Conservation (phyloP, 35 echinoderm and acorn worm genomes). For the Heliocidaris tuberculata region DNA sequence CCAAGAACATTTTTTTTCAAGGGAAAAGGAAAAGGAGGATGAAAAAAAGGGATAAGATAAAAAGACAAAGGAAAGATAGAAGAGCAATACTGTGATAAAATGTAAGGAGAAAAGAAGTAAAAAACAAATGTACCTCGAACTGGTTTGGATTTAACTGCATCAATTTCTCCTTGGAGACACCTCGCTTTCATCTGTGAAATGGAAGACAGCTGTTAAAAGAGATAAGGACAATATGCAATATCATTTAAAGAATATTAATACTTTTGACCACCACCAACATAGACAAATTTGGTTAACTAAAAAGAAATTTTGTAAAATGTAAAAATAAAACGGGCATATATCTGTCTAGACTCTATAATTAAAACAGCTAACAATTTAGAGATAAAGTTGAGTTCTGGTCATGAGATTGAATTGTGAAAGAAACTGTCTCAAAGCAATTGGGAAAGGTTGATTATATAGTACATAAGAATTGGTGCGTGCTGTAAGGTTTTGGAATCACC, state of each 20-base stretch:
- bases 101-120: background rate
- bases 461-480: too few relatives aligned
- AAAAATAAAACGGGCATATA: background rate
- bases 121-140: background rate
- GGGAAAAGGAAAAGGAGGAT: background rate
- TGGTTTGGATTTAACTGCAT: conserved; percentile 22
- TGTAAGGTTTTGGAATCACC: too few relatives aligned
- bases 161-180: conserved; percentile 38
- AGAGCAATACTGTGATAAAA: background rate
- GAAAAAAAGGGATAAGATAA: background rate
- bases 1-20: too few relatives aligned
- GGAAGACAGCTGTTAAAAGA: background rate
- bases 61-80: background rate
- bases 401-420: too few relatives aligned
- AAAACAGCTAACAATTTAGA: too few relatives aligned
- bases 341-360: background rate
- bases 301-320: too few relatives aligned
- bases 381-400: too few relatives aligned
- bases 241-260: background rate
- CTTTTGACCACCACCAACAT: too few relatives aligned
- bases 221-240: background rate
- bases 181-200: conserved; percentile 10
- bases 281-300: too few relatives aligned
- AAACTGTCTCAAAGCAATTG: too few relatives aligned
- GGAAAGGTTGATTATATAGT: too few relatives aligned